Evolutionary conservation across 2,113 vertebrate species (phyloP).

Genomic region (Mirounga angustirostris): DNA sequence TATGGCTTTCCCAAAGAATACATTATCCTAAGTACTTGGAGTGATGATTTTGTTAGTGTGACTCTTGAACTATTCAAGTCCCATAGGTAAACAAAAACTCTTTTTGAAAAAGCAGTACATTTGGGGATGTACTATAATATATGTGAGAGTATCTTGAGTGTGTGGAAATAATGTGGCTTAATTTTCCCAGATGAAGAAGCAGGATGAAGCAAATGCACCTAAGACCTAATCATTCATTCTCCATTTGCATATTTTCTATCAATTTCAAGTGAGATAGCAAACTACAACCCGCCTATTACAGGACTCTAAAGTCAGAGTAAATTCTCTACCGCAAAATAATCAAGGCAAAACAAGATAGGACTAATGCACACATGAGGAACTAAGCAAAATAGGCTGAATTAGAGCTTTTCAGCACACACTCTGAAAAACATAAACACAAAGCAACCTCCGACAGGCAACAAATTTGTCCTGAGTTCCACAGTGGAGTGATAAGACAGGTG

Average conservation of each 20-base stretch:
- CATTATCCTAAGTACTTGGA: not conserved
- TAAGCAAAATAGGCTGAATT: constrained; percentile 43
- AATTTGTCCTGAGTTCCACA: constrained; percentile 75
- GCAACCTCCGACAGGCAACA: constrained; percentile 67
- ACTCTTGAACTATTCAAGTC: not conserved
- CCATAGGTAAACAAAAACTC: not conserved
- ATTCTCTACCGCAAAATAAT: constrained; percentile 59
- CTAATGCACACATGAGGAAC: constrained; percentile 17
- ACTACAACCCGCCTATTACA: not conserved
- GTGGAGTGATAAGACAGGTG: constrained; percentile 81
- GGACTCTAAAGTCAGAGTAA: constrained; percentile 33
- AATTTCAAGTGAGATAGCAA: constrained; percentile 25
- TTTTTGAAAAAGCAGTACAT: not conserved
- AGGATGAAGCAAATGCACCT: constrained; percentile 6
- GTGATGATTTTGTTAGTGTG: constrained; percentile 23
- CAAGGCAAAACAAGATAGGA: not conserved
- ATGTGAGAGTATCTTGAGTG: not conserved
- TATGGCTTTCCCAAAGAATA: constrained; percentile 13
- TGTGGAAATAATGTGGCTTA: not conserved
- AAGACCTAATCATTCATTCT: constrained; percentile 8
- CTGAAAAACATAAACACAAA: constrained; percentile 62
- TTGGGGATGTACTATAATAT: not conserved
- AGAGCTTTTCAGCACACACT: constrained; percentile 46
- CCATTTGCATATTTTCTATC: constrained; percentile 45
- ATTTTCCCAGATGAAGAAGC: constrained; percentile 48